Percentiles rank a stretch among this genome's conserved stretches.
These are phyloP conservation scores for Apteryx mantelli DNA, from an alignment of 2,113 vertebrate species.

Conservation along the genomic window DNA sequence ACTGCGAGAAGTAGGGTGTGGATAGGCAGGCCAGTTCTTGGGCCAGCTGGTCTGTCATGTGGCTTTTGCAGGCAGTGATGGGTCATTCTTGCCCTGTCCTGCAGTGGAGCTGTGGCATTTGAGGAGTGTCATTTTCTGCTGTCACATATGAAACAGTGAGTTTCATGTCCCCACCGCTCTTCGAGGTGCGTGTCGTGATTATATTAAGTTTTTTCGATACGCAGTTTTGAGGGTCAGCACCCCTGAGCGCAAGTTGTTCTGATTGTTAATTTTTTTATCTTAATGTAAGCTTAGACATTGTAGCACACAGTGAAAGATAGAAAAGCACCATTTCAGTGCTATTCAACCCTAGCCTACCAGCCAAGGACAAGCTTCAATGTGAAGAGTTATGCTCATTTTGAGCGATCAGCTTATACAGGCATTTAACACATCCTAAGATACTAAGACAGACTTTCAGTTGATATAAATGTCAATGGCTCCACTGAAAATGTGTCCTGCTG, in stretches of 20 bases:
- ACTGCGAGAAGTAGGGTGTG: not conserved
- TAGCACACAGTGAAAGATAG: not conserved
- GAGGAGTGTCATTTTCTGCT: not conserved
- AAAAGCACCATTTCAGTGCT: not conserved
- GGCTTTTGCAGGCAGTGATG: not conserved
- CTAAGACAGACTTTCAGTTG: not conserved
- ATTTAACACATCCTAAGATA: not conserved
- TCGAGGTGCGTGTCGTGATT: not conserved
- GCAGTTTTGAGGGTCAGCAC: not conserved
- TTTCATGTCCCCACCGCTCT: not conserved
- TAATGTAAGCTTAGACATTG: conserved; percentile 1
- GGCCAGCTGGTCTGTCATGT: not conserved
- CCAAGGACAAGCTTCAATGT: not conserved
- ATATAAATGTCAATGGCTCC: not conserved
- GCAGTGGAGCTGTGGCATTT: not conserved
- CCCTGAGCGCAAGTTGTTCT: not conserved
- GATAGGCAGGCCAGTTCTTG: not conserved
- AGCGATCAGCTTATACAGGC: not conserved
- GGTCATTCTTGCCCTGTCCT: not conserved
- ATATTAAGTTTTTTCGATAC: not conserved
- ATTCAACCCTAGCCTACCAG: not conserved
- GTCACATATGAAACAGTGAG: not conserved
- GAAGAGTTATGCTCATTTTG: not conserved
- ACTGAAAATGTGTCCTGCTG: not conserved
- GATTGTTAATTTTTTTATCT: not conserved